Evolutionary conservation across 2,113 vertebrate species (phyloP).

Genomic region (Hypomesus transpacificus): DNA sequence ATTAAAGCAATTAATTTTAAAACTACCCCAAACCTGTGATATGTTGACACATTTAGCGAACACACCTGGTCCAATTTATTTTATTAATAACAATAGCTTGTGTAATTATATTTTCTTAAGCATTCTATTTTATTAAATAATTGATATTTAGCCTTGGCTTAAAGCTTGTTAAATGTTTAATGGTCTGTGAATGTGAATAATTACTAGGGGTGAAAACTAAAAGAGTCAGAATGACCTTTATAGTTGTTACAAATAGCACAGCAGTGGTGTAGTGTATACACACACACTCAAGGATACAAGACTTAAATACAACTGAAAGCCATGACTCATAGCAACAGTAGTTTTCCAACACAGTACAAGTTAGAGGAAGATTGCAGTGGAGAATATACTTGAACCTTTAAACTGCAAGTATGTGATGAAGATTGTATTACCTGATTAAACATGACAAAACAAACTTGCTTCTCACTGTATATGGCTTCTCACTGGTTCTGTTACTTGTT

Average conservation of each 20-base stretch:
- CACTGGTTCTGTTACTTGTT: conserved; percentile 18
- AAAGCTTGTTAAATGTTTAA: conserved; percentile 56
- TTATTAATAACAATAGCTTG: conserved; percentile 35
- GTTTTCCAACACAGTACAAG: conserved; percentile 7
- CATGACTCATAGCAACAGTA: not conserved
- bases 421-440: too few species aligned
- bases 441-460: too few species aligned
- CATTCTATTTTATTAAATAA: conserved; percentile 49
- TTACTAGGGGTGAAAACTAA: conserved; percentile 41
- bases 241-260: conserved; percentile 24
- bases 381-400: too few species aligned
- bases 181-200: conserved; percentile 61
- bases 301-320: not conserved
- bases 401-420: too few species aligned
- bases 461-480: too few species aligned
- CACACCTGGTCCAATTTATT: conserved; percentile 47
- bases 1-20: conserved; percentile 62
- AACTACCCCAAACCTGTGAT: conserved; percentile 32
- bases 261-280: conserved; percentile 19
- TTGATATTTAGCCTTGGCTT: conserved; percentile 46
- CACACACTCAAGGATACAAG: conserved; percentile 12
- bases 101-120: conserved; percentile 29
- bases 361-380: not conserved
- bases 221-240: conserved; percentile 49
- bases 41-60: conserved; percentile 29